These are phyloP conservation scores for Amblyjoppa fuscipennis DNA, from an alignment of 2,888 invertebrate genomes.

Conservation along the genomic window DNA sequence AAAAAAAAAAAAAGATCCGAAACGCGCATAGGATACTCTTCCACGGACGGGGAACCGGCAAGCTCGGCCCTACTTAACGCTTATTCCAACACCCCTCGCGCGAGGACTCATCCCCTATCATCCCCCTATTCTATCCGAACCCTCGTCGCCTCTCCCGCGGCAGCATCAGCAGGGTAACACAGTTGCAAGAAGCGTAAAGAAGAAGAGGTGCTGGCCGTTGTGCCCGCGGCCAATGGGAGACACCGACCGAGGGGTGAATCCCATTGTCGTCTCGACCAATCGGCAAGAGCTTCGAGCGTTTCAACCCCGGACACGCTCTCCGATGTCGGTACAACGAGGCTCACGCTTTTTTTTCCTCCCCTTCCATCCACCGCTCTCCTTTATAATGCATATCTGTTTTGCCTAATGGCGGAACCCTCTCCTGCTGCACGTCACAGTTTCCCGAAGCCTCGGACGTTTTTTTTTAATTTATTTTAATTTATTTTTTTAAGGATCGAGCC, in stretches of 20 bases:
- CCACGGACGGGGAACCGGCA: slow-evolving; percentile 57
- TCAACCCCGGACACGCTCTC: slow-evolving; percentile 26
- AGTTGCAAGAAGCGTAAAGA: slow-evolving; percentile 30
- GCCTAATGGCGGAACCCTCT: slow-evolving; percentile 76
- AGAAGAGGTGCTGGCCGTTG: slow-evolving; percentile 61
- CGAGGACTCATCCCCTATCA: slow-evolving; percentile 82
- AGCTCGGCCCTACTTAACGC: slow-evolving; percentile 83
- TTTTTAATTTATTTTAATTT: background rate
- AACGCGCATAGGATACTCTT: slow-evolving; percentile 62
- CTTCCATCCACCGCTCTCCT: slow-evolving; percentile 65
- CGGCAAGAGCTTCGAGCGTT: slow-evolving; percentile 72
- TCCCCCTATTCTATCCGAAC: slow-evolving; percentile 80
- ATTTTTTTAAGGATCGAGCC: background rate
- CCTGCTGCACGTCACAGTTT: background rate
- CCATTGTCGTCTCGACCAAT: slow-evolving; percentile 83
- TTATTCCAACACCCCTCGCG: slow-evolving; percentile 81
- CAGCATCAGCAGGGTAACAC: slow-evolving; percentile 16
- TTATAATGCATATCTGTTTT: slow-evolving; percentile 82
- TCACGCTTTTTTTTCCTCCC: slow-evolving; percentile 50
- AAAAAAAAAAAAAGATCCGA: slow-evolving; percentile 34
- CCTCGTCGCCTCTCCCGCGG: slow-evolving; percentile 63
- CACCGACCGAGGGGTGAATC: slow-evolving; percentile 78
- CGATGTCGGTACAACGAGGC: slow-evolving; percentile 26
- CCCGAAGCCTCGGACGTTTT: background rate
- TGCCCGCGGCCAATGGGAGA: slow-evolving; percentile 80